These are phyloP conservation scores for Zaprionus taronus DNA, from an alignment of 1,140 invertebrate species.

Conservation along the genomic window DNA sequence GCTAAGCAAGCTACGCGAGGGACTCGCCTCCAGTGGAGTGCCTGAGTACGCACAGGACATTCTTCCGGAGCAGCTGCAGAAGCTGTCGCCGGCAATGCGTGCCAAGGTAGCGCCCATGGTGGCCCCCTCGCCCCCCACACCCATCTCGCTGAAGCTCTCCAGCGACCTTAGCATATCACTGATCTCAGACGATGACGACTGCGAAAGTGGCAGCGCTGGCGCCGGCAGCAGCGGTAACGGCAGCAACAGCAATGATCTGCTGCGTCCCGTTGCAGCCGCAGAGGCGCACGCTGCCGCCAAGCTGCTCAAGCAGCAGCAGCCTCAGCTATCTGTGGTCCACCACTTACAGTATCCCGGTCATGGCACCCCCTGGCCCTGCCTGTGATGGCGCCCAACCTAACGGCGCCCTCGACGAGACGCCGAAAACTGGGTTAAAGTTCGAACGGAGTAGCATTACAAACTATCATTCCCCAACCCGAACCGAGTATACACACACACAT, in stretches of 20 bases:
- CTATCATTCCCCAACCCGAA: constrained; percentile 40
- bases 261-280: constrained; percentile 56
- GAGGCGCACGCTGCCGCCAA: constrained; percentile 70
- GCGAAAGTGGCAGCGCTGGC: constrained; percentile 52
- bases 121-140: constrained; percentile 55
- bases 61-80: constrained; percentile 64
- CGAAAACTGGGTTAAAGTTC: constrained; percentile 48
- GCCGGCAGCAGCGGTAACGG: constrained; percentile 11
- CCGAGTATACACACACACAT: constrained; percentile 2
- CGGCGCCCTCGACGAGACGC: constrained; percentile 42
- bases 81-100: constrained; percentile 67
- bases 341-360: constrained; percentile 64
- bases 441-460: constrained; percentile 23
- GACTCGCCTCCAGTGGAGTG: constrained; percentile 74
- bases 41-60: constrained; percentile 69
- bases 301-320: constrained; percentile 69
- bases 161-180: constrained; percentile 83
- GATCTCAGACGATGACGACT: constrained; percentile 83
- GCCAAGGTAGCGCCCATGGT: constrained; percentile 70
- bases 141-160: constrained; percentile 77
- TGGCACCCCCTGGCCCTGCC: constrained; percentile 56
- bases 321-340: constrained; percentile 71
- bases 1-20: constrained; percentile 75
- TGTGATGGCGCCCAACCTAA: constrained; percentile 41
- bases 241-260: constrained; percentile 25